phyloP scores from a whole-genome alignment of 2,797 vertebrate genomes.

The Myripristis jacobus region DNA sequence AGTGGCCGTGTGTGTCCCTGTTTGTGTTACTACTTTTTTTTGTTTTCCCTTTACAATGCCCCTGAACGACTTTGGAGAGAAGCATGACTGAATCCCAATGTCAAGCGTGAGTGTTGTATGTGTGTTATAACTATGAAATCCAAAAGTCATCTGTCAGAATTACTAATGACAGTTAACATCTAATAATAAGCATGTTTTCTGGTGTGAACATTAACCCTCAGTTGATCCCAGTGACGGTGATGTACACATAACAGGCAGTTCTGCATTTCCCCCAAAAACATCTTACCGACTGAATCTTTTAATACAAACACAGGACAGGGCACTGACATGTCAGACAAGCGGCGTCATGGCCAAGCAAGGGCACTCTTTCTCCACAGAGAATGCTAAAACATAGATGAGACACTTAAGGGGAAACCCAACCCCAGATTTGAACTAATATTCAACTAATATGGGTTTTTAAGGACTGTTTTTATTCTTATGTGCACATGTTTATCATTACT shows the following conservation, averaged over 20 bases:
- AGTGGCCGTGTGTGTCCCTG: constrained; percentile 55
- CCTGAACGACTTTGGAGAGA: neutral
- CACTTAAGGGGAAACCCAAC: neutral
- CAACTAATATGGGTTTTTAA: too few species aligned
- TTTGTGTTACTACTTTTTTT: constrained; percentile 21
- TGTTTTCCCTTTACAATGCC: constrained; percentile 13
- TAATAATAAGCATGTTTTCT: neutral
- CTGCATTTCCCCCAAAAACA: neutral
- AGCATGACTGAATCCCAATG: neutral
- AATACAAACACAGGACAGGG: neutral
- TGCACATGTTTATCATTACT: too few species aligned
- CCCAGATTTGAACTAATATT: neutral
- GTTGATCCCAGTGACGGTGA: constrained; percentile 13
- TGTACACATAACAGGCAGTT: constrained; percentile 24
- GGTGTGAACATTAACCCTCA: neutral
- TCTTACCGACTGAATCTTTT: constrained; percentile 5
- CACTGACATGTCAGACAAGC: neutral
- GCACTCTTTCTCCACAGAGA: neutral
- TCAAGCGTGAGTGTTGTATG: neutral
- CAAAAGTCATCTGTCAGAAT: neutral
- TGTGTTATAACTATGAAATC: constrained; percentile 8
- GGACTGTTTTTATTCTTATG: too few species aligned
- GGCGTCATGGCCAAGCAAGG: neutral
- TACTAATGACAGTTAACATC: neutral
- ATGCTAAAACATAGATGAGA: neutral